Percentiles rank a stretch among this genome's conserved stretches.
Conservation (phyloP, 2,888 invertebrate species). For the Petrolisthes manimaculis region DNA sequence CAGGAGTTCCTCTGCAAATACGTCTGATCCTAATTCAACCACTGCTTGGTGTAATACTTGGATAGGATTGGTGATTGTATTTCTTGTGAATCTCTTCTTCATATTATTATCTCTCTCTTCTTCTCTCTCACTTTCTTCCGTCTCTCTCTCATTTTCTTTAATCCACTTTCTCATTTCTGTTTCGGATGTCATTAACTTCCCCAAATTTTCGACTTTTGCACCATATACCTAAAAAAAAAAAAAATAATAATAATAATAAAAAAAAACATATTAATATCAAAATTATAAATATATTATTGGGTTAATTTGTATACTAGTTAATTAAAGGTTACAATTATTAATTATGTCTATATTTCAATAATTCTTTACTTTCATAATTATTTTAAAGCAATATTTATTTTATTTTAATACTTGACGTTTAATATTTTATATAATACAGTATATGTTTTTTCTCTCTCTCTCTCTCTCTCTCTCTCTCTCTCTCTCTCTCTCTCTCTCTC, state of each 20-base stretch:
- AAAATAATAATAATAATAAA: neutral
- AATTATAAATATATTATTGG: no score
- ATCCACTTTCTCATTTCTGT: slow-evolving; percentile 20
- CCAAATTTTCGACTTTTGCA: neutral
- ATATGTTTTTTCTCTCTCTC: neutral
- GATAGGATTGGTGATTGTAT: neutral
- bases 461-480: neutral
- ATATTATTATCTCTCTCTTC: neutral
- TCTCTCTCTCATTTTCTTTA: neutral
- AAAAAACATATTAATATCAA: no score
- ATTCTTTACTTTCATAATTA: no score
- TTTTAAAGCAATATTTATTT: neutral
- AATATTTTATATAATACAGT: no score
- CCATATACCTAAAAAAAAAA: slow-evolving; percentile 25
- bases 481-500: neutral
- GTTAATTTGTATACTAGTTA: no score
- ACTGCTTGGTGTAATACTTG: neutral
- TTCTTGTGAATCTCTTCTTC: neutral
- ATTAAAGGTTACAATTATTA: no score
- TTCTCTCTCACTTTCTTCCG: neutral
- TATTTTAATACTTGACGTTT: neutral
- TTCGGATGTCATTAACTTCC: neutral
- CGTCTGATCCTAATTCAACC: neutral
- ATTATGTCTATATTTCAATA: no score
- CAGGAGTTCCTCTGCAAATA: slow-evolving; percentile 27